Conservation (phyloP, 2,113 vertebrate genomes). For the Melozone crissalis region DNA sequence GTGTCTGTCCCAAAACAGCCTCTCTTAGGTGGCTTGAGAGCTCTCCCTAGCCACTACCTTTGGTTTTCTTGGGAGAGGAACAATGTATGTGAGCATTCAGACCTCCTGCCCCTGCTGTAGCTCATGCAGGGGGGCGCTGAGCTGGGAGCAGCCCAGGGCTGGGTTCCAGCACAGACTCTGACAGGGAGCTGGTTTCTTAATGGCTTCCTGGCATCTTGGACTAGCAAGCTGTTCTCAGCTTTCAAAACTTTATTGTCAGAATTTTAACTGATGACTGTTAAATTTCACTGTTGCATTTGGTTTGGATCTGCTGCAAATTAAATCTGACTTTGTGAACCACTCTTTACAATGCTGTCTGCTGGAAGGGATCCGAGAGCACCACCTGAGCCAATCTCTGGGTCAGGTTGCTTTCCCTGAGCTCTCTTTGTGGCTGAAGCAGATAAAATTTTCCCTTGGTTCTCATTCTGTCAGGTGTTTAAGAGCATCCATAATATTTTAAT, state of each 20-base stretch:
- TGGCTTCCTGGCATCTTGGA: background rate
- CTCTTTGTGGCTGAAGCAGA: background rate
- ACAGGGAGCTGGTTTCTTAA: background rate
- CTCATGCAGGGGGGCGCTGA: background rate
- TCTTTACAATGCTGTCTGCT: conserved; percentile 18
- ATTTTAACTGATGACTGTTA: conserved; percentile 14
- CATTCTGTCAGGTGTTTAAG: background rate
- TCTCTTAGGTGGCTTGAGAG: background rate
- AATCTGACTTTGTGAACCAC: background rate
- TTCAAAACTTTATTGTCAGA: background rate
- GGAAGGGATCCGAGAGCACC: background rate
- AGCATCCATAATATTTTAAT: conserved; percentile 25
- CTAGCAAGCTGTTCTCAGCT: background rate
- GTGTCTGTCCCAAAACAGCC: background rate
- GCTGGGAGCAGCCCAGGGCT: background rate
- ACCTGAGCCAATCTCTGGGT: background rate
- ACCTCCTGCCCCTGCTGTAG: background rate
- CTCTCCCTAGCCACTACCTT: background rate
- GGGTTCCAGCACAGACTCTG: background rate
- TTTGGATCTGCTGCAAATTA: conserved; percentile 31
- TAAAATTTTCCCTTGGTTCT: conserved; percentile 5
- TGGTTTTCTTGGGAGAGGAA: background rate
- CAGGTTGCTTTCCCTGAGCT: background rate
- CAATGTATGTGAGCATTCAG: rapidly evolving
- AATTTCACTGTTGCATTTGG: conserved; percentile 15